Conservation (phyloP, 2,797 vertebrate species). For the Diglossa cyanea region DNA sequence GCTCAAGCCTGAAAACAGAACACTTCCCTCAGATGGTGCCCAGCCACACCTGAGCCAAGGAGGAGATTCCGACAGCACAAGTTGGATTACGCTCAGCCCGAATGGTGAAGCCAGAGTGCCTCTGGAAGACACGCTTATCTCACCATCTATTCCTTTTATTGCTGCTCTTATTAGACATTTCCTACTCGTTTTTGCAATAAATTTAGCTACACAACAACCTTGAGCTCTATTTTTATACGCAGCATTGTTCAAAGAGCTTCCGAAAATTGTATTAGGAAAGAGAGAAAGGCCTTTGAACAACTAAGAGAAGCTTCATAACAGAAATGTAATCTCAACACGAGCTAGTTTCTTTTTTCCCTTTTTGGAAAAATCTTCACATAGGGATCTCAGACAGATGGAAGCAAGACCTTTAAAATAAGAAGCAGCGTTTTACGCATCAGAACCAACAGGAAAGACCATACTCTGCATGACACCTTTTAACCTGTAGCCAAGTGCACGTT, state of each 20-base stretch:
- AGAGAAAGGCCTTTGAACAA: constrained; percentile 53
- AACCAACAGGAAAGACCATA: not conserved
- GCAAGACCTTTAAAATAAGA: not conserved
- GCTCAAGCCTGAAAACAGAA: not conserved
- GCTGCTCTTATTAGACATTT: constrained; percentile 68
- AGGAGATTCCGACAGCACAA: not conserved
- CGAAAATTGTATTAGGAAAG: constrained; percentile 52
- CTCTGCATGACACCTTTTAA: not conserved
- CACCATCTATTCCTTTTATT: constrained; percentile 56
- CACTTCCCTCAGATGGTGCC: not conserved
- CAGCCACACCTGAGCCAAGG: constrained; percentile 52
- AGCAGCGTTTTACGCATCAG: not conserved
- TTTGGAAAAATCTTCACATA: not conserved
- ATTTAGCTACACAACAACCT: constrained; percentile 50
- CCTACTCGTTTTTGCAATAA: constrained; percentile 54
- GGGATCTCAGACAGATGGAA: not conserved
- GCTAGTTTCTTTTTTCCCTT: not conserved
- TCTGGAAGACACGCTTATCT: constrained; percentile 58
- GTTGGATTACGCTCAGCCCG: not conserved
- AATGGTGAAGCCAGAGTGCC: not conserved
- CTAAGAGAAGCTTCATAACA: not conserved
- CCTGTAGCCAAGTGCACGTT: not conserved
- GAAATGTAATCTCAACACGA: not conserved
- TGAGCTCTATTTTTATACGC: constrained; percentile 55
- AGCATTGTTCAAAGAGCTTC: constrained; percentile 59